phyloP scores from a whole-genome alignment of 1,140 invertebrate genomes.

The Anastrepha obliqua region DNA sequence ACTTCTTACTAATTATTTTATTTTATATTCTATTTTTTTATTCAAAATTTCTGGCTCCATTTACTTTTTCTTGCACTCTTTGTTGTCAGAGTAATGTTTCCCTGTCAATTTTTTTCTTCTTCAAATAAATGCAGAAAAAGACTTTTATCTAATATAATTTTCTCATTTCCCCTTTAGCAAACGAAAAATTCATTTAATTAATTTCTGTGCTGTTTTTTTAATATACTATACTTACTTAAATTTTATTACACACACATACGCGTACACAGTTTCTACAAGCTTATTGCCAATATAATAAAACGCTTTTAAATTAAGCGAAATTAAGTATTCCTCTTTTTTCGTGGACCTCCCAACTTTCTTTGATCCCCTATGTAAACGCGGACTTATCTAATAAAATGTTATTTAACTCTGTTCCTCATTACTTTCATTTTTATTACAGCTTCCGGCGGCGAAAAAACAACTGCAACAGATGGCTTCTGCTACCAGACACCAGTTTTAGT shows the following conservation, averaged over 20 bases:
- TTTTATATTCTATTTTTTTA: too few species aligned
- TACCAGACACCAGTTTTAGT: not conserved
- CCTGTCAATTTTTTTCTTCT: not conserved
- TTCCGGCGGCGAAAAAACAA: conserved; percentile 22
- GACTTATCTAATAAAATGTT: conserved; percentile 28
- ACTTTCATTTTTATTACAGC: conserved; percentile 38
- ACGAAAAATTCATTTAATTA: not conserved
- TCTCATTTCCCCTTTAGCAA: not conserved
- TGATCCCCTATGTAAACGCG: not conserved
- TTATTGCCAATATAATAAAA: conserved; percentile 38
- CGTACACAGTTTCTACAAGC: not conserved
- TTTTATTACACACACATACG: not conserved
- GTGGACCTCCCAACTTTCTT: not conserved
- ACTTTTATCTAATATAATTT: conserved; percentile 3
- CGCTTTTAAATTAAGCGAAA: conserved; percentile 36
- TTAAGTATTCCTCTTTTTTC: not conserved
- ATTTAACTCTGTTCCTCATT: conserved; percentile 30
- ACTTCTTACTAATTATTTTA: too few species aligned
- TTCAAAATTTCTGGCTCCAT: too few species aligned
- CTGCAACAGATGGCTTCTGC: conserved; percentile 25
- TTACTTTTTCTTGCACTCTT: too few species aligned
- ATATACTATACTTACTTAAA: not conserved
- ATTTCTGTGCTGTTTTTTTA: not conserved
- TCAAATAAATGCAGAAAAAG: not conserved
- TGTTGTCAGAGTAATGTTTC: too few species aligned